Percentiles rank a stretch among this genome's conserved stretches.
These are phyloP conservation scores for Gallinago nigripennis DNA, from an alignment of 2,797 vertebrate species.

Conservation along the genomic window DNA sequence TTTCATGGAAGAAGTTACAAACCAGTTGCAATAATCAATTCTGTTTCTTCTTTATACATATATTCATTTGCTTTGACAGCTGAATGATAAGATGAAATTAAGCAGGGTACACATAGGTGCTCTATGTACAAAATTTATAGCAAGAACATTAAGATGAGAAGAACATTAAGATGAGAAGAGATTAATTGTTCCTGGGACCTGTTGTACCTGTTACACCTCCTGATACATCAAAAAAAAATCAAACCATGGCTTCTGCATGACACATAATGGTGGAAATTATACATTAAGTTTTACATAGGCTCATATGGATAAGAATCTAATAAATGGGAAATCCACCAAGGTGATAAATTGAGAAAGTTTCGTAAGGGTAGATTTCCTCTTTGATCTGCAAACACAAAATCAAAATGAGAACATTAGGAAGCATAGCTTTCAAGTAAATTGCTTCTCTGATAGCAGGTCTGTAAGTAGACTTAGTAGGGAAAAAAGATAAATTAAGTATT, in stretches of 20 bases:
- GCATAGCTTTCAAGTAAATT: conserved; percentile 69
- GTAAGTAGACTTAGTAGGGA: conserved; percentile 20
- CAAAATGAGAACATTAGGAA: conserved; percentile 70
- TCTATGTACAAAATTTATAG: background rate
- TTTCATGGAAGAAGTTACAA: background rate
- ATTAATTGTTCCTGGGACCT: background rate
- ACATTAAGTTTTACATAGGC: conserved; percentile 53
- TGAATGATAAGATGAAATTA: background rate
- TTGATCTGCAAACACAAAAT: conserved; percentile 77
- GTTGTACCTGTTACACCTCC: background rate
- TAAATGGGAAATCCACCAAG: conserved; percentile 71
- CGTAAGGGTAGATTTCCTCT: conserved; percentile 55
- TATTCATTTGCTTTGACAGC: background rate
- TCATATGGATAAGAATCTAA: conserved; percentile 73
- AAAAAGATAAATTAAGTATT: conserved; percentile 59
- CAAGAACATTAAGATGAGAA: background rate
- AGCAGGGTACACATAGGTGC: background rate
- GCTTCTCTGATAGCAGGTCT: conserved; percentile 63
- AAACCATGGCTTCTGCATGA: conserved; percentile 7
- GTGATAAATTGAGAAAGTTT: conserved; percentile 66
- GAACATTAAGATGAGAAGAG: background rate
- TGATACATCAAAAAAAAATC: background rate
- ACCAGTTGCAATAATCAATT: background rate
- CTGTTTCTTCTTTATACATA: background rate
- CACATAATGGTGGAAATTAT: conserved; percentile 64